Evolutionary conservation across 2,113 vertebrate genomes (phyloP), one percentile per base, ranked within the genome.

Genomic region (Ageneiosus marmoratus): DNA sequence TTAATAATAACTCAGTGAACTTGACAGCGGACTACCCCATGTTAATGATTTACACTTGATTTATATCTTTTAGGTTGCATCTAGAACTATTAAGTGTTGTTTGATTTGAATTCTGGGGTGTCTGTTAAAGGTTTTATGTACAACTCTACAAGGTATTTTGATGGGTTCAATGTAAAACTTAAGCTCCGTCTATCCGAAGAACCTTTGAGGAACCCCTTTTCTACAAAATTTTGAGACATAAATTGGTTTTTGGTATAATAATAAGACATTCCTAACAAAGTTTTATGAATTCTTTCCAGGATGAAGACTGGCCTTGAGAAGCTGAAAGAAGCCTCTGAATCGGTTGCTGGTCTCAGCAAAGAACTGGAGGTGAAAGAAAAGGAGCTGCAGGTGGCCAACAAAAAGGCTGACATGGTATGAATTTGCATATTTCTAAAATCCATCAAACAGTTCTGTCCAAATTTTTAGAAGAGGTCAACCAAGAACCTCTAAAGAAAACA

Each of bases 301-400:
- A 95, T 99, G 95, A 98, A 98, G 86, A 98, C 94, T 55, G 97
- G 98, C 67, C 92, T 99, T 62, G 88, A 98, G 91, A 99, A 99
- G 81, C 87, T 99, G 27, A 98, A 95, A 90, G 98, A 99, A 90
- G 98, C 98, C 5, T 98, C 97, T 0, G 95, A 97, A 76, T 98
- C 97, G 0, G 95, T 99, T 2, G 95, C 95, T 84, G 94, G 92
- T 44, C 91, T 99, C 70, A 99, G 96, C 89, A 96, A 92, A 89
- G 97, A 99, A 87, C 88, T 99, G 84, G 97, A 96, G 89, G 88
- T 93, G 72, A 99, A 99, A 88, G 98, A 99, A 84, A 96, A 96
- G 85, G 98, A 97, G 56, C 94, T 99, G 2, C 93, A 96, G 83
- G 91, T 97, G 78, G 98, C 97, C 67, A 99, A 97, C 74, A 93